phyloP scores from a whole-genome alignment of 30 jellyfish, hydroid and myxozoan species.

The Turritopsis dohrnii region DNA sequence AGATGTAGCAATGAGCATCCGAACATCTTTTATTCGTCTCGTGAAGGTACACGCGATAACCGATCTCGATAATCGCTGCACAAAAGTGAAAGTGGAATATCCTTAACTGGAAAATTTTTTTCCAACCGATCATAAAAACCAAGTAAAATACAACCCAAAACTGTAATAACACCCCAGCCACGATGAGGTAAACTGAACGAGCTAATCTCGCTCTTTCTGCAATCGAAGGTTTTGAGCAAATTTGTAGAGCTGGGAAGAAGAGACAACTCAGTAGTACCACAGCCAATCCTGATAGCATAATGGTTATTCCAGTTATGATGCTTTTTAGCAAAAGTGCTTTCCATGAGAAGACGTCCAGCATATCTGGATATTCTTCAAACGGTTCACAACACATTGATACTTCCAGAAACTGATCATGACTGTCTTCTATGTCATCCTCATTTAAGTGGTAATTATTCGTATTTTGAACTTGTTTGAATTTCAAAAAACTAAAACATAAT shows the following conservation, averaged over 20 bases:
- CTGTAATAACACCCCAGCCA: not conserved
- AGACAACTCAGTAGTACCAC: not conserved
- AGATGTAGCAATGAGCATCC: not conserved
- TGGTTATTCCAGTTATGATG: not conserved
- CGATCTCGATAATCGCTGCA: not conserved
- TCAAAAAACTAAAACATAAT: not conserved
- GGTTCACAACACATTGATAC: not conserved
- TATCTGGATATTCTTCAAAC: not conserved
- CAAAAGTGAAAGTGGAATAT: not conserved
- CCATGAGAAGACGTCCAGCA: not conserved
- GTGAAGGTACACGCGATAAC: not conserved
- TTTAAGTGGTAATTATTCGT: not conserved
- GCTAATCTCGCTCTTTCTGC: not conserved
- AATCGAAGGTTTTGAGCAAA: not conserved
- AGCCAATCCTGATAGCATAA: not conserved
- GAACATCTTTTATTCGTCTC: not conserved
- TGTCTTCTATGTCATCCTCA: not conserved
- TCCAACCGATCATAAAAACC: not conserved
- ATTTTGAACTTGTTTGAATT: not conserved
- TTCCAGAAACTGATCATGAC: not conserved
- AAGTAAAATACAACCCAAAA: not conserved
- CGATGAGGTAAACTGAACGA: not conserved
- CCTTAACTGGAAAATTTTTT: not conserved
- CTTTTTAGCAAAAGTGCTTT: not conserved
- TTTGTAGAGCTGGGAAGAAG: not conserved